Evolutionary conservation across 2,888 invertebrate species (phyloP).

Genomic region (Patella depressa): DNA sequence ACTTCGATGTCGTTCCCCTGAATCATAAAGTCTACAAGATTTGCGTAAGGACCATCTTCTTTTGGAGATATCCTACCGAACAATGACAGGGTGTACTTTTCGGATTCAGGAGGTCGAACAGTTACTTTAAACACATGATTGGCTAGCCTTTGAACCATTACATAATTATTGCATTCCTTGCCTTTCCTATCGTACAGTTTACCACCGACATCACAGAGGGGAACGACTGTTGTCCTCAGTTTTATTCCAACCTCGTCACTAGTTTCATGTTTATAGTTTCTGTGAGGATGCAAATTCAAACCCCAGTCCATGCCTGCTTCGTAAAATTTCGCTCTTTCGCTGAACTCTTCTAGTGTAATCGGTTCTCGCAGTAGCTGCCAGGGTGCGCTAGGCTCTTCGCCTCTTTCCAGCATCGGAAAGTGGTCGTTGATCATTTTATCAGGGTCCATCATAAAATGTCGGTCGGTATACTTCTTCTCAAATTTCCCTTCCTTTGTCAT

Average conservation of each 20-base stretch:
- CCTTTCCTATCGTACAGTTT: background rate
- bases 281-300: conserved; percentile 40
- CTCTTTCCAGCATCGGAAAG: conserved; percentile 41
- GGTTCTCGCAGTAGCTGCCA: conserved; percentile 43
- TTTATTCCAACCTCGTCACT: conserved; percentile 37
- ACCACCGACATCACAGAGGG: background rate
- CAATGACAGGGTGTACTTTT: conserved; percentile 39
- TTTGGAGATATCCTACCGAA: conserved; percentile 39
- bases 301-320: conserved; percentile 40
- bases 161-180: background rate
- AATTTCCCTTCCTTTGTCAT: conserved; percentile 33
- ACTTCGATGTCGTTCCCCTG: conserved; percentile 33
- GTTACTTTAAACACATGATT: conserved; percentile 36
- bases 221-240: conserved; percentile 12
- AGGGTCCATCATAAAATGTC: conserved; percentile 48
- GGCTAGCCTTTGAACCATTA: conserved; percentile 18
- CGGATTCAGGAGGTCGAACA: conserved; percentile 41
- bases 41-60: conserved; percentile 32
- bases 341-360: conserved; percentile 41
- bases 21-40: conserved; percentile 40
- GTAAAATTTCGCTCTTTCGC: conserved; percentile 40
- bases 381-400: conserved; percentile 39
- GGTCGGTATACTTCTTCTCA: conserved; percentile 38
- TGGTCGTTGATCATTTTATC: conserved; percentile 45
- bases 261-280: conserved; percentile 36